Base-by-base conservation (phyloP, 2,113 vertebrate species). In the Chaetura pelagica region DNA sequence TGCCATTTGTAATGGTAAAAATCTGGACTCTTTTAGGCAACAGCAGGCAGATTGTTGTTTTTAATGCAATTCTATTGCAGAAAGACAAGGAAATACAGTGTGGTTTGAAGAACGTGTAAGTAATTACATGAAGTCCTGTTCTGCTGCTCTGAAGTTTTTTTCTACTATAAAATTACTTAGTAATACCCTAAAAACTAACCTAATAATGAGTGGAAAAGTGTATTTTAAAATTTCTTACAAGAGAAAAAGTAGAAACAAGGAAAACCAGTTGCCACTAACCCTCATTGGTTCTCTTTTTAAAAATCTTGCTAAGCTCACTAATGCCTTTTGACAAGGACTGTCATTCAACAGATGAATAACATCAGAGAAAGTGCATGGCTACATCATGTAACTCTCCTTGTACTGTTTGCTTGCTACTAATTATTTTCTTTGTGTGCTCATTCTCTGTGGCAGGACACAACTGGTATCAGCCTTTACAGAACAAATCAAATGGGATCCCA, bases 41-140 rank as follows among this genome's bases (percentile, higher is more conserved):
- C 12, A 90, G 24, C 2, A 1, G 29, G 20, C 20, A 74, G 48
- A 74, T 26, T 0, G 2, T 17, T 63, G 85, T 86, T 92, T 87
- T 15, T 81, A 68, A 68, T 34, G 19, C 12, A 76, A 68, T 81
- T 94, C 52, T 94, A 7, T 82, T 4, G 6, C 44, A 91, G n/a
- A 79, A 92, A 72, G 52, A 61, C 40, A 75, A 68, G 27, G 21
- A 78, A 89, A 79, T 71, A 14, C 4, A 71, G 7, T 11, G 13
- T 54, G 57, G 7, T 84, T 91, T 89, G 84, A 79, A 84, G 52
- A 94, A 61, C 35, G 73, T 57, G n/a, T n/a, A 62, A 93, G 63
- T 64, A 84, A 94, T 87, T 82, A 66, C n/a, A 73, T 51, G 27
- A 89, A 91, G 32, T 72, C 21, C 30, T 89, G n/a, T 82, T 94